Evolutionary conservation across 2,113 vertebrate species (phyloP).

Genomic region (Oncorhynchus keta): DNA sequence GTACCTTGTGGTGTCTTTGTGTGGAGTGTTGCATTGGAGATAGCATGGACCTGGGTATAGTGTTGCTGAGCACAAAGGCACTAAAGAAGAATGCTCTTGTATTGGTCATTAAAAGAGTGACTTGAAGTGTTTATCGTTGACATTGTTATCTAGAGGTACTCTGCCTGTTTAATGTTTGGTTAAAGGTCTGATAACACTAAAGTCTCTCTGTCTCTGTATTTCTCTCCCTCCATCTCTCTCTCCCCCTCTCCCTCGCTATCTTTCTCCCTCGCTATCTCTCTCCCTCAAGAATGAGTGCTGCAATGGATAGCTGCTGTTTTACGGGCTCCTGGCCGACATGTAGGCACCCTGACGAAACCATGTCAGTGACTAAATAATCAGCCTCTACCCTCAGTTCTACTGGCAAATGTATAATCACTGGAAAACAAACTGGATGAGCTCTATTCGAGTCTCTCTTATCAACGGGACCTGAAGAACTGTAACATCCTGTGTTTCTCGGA

Average conservation of each 20-base stretch:
- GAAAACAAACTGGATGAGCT: too few relatives aligned
- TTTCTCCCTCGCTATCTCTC: neutral
- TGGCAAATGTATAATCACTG: too few relatives aligned
- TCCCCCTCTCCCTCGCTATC: neutral
- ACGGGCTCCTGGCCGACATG: too few relatives aligned
- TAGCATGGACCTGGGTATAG: slow-evolving; percentile 34
- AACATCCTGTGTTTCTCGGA: too few relatives aligned
- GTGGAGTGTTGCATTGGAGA: neutral
- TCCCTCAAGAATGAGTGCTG: too few relatives aligned
- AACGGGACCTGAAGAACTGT: too few relatives aligned
- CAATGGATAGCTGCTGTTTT: too few relatives aligned
- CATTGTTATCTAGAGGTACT: neutral
- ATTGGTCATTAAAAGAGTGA: slow-evolving; percentile 25
- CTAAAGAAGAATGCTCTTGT: slow-evolving; percentile 22
- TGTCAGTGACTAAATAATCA: too few relatives aligned
- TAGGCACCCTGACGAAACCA: too few relatives aligned
- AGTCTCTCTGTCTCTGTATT: neutral
- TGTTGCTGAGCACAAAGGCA: slow-evolving; percentile 16
- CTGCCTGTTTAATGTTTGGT: neutral
- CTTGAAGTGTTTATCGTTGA: neutral
- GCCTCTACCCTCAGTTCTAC: too few relatives aligned
- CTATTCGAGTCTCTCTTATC: too few relatives aligned
- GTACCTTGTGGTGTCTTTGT: slow-evolving; percentile 15
- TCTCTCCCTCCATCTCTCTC: slow-evolving; percentile 9
- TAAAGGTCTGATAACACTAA: neutral